phyloP scores from a whole-genome alignment of 2,113 vertebrate species.

The Tachysurus fulvidraco region DNA sequence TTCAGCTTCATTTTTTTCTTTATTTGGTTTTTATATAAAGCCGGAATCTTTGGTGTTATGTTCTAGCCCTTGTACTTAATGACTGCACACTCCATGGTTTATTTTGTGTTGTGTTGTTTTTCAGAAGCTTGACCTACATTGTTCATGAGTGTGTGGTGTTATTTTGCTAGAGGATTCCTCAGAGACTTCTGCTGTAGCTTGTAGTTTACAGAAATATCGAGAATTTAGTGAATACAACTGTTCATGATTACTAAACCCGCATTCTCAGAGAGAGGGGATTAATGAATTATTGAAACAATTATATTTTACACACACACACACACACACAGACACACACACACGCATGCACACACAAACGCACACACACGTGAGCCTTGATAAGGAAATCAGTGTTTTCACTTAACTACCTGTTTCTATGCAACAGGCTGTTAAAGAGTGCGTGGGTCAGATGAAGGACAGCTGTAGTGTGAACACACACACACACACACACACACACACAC shows the following conservation, averaged over 20 bases:
- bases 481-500: not conserved
- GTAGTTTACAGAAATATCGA: not conserved
- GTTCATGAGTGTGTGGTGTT: not conserved
- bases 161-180: not conserved
- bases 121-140: not conserved
- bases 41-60: not conserved
- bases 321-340: not conserved
- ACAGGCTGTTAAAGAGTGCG: conserved; percentile 53
- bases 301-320: not conserved
- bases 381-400: conserved; percentile 47
- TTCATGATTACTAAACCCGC: not conserved
- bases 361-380: conserved; percentile 12
- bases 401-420: conserved; percentile 61
- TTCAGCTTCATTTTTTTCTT: no score
- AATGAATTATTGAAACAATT: conserved; percentile 7
- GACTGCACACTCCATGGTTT: not conserved
- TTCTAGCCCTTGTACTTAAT: not conserved
- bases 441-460: conserved; percentile 32
- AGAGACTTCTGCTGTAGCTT: not conserved
- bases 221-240: not conserved
- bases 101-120: not conserved
- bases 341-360: not conserved
- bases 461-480: conserved; percentile 1
- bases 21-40: not conserved
- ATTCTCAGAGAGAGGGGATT: not conserved